A percentile compares a stretch with the other conserved stretches of the same genome.
phyloP scores from a whole-genome alignment of 2,888 invertebrate genomes.

The Scaptomyza polygonia region DNA sequence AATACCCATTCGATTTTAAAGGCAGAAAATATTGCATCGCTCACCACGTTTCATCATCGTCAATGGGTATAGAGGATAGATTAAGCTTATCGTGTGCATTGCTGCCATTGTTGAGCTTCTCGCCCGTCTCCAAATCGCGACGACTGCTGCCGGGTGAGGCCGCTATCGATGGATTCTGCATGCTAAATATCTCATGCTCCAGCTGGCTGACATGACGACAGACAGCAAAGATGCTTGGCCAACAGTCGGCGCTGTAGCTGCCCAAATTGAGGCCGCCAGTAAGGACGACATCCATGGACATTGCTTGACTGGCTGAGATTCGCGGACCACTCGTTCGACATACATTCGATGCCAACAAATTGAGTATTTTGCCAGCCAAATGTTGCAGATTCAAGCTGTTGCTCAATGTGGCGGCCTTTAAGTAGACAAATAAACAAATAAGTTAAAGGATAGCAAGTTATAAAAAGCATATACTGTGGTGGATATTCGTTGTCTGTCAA shows the following conservation, averaged over 20 bases:
- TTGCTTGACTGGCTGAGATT: slow-evolving; percentile 93
- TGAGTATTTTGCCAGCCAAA: slow-evolving; percentile 95
- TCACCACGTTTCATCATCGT: slow-evolving; percentile 92
- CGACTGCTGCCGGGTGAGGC: slow-evolving; percentile 82
- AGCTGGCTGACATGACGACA: slow-evolving; percentile 96
- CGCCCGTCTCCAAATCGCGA: slow-evolving; percentile 83
- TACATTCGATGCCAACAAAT: slow-evolving; percentile 93
- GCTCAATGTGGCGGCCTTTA: slow-evolving; percentile 93
- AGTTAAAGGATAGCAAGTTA: not conserved
- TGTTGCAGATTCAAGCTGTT: slow-evolving; percentile 94
- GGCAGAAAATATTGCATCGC: slow-evolving; percentile 34
- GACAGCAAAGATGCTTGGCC: slow-evolving; percentile 97
- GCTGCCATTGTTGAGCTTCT: slow-evolving; percentile 77
- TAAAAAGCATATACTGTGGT: too few relatives aligned
- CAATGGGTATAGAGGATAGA: slow-evolving; percentile 87
- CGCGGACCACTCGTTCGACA: slow-evolving; percentile 92
- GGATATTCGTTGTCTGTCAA: too few relatives aligned
- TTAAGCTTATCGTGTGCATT: slow-evolving; percentile 87
- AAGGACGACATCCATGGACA: slow-evolving; percentile 96
- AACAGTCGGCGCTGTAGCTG: slow-evolving; percentile 96
- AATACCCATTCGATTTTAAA: too few relatives aligned
- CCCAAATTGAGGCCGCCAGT: slow-evolving; percentile 95
- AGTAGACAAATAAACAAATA: not conserved
- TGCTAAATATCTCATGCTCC: slow-evolving; percentile 95
- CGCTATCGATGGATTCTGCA: slow-evolving; percentile 86